phyloP scores from a whole-genome alignment of 2,113 vertebrate species.

The Ptyas mucosa region DNA sequence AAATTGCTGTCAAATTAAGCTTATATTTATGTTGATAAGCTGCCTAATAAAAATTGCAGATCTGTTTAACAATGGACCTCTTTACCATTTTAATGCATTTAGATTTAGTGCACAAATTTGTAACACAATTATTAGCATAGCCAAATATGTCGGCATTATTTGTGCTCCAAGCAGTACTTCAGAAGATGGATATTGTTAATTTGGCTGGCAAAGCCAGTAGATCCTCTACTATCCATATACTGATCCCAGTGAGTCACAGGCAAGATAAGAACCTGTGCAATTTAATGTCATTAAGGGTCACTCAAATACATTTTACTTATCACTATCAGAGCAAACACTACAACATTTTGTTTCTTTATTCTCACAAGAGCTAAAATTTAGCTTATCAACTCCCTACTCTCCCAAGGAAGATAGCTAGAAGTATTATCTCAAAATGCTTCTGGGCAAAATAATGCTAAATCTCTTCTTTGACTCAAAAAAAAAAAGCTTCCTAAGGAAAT shows the following conservation, averaged over 20 bases:
- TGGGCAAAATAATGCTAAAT: background rate
- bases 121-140: background rate
- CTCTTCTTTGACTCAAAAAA: background rate
- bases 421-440: background rate
- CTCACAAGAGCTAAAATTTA: background rate
- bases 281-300: background rate
- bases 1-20: background rate
- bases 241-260: background rate
- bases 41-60: background rate
- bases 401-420: no score
- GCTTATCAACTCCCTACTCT: background rate
- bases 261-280: constrained; percentile 12
- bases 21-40: background rate
- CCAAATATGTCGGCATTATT: background rate
- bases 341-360: background rate
- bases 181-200: background rate
- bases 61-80: background rate
- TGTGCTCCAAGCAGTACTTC: background rate
- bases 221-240: background rate
- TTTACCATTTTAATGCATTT: background rate
- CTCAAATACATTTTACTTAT: background rate
- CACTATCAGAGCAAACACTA: background rate
- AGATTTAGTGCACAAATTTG: background rate
- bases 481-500: background rate
- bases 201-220: background rate